Evolutionary conservation across 2,797 vertebrate genomes (phyloP).

Genomic region (Cryptoblepharus egeriae): DNA sequence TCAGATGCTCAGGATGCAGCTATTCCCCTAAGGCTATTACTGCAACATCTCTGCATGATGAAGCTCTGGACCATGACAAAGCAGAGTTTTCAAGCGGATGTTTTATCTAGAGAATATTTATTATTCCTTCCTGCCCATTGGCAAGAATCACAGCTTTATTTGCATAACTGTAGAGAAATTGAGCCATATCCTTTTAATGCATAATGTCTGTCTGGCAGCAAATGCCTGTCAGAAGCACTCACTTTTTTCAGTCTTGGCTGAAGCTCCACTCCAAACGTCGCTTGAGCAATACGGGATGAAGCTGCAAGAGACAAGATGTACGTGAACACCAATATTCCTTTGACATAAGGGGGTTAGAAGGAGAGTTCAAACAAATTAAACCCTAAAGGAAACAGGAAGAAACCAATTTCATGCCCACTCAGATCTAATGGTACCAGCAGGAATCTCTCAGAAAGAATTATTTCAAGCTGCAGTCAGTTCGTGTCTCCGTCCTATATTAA

Average conservation of each 20-base stretch:
- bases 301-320: slow-evolving; percentile 76
- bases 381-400: slow-evolving; percentile 13
- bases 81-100: slow-evolving; percentile 64
- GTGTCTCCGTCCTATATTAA: background rate
- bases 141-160: slow-evolving; percentile 61
- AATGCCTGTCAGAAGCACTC: slow-evolving; percentile 74
- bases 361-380: slow-evolving; percentile 39
- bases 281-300: slow-evolving; percentile 98
- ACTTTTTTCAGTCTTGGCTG: slow-evolving; percentile 92
- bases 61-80: slow-evolving; percentile 65
- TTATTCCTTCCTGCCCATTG: slow-evolving; percentile 68
- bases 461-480: background rate
- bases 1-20: slow-evolving; percentile 23
- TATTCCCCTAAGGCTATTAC: background rate
- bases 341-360: background rate
- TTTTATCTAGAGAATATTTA: slow-evolving; percentile 70
- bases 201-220: slow-evolving; percentile 63
- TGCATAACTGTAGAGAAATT: slow-evolving; percentile 60
- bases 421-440: slow-evolving; percentile 10
- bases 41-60: slow-evolving; percentile 20
- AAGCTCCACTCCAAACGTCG: slow-evolving; percentile 95
- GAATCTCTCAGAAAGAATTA: slow-evolving; percentile 24
- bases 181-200: slow-evolving; percentile 59
- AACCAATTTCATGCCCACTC: slow-evolving; percentile 28
- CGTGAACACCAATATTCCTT: slow-evolving; percentile 44